A percentile compares a stretch with the other conserved stretches of the same genome.
Conservation (phyloP, 1,140 invertebrate genomes). For the Bombus superbus region DNA sequence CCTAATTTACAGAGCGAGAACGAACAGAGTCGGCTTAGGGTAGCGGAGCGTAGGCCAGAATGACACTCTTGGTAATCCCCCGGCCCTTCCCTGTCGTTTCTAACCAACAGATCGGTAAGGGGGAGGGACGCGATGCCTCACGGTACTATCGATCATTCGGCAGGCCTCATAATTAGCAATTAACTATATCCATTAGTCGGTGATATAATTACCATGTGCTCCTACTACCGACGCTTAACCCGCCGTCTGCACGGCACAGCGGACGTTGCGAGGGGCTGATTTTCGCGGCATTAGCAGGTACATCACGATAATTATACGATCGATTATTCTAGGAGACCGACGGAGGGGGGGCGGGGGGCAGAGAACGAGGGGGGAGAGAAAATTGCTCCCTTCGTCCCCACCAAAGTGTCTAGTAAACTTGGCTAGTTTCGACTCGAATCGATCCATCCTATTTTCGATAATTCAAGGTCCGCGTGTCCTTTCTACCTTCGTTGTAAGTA, state of each 20-base stretch:
- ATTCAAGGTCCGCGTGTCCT: slow-evolving; percentile 63
- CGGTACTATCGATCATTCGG: slow-evolving; percentile 82
- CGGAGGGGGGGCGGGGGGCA: slow-evolving; percentile 9
- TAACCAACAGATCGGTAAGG: slow-evolving; percentile 68
- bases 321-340: slow-evolving; percentile 73
- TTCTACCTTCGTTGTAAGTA: background rate
- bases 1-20: slow-evolving; percentile 39
- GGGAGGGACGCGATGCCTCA: slow-evolving; percentile 72
- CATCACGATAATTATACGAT: slow-evolving; percentile 79
- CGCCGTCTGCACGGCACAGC: slow-evolving; percentile 72
- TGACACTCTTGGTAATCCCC: slow-evolving; percentile 79
- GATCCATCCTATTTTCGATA: slow-evolving; percentile 69
- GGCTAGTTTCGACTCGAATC: slow-evolving; percentile 65
- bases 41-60: slow-evolving; percentile 62
- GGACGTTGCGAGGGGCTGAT: slow-evolving; percentile 74
- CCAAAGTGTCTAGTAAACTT: slow-evolving; percentile 59
- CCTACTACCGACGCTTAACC: slow-evolving; percentile 77
- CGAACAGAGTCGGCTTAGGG: slow-evolving; percentile 44
- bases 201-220: slow-evolving; percentile 83
- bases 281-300: slow-evolving; percentile 77
- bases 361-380: slow-evolving; percentile 49
- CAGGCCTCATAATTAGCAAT: slow-evolving; percentile 83
- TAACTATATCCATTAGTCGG: slow-evolving; percentile 83
- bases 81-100: slow-evolving; percentile 69
- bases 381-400: slow-evolving; percentile 61